phyloP scores from a whole-genome alignment of 2,888 invertebrate species.

The Crepidodera aurea region DNA sequence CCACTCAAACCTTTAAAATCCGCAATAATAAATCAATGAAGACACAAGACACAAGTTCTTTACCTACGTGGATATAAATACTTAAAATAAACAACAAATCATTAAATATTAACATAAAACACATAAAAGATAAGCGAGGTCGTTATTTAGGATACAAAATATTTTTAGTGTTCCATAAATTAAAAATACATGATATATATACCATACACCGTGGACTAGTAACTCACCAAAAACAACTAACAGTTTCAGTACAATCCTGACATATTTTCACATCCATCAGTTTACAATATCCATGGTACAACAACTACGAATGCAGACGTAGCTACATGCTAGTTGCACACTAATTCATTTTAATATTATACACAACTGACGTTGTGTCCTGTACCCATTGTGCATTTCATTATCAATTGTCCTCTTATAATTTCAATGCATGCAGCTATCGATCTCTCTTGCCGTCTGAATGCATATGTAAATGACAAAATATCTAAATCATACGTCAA shows the following conservation, averaged over 20 bases:
- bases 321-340: slow-evolving; percentile 30
- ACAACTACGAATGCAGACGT: slow-evolving; percentile 28
- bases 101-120: too few relatives aligned
- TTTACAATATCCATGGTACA: slow-evolving; percentile 25
- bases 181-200: background rate
- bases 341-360: slow-evolving; percentile 38
- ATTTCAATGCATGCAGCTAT: slow-evolving; percentile 5
- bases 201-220: background rate
- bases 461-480: background rate
- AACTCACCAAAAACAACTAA: slow-evolving; percentile 20
- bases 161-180: too few relatives aligned
- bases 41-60: too few relatives aligned
- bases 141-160: too few relatives aligned
- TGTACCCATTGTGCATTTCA: slow-evolving; percentile 19
- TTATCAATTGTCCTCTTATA: slow-evolving; percentile 19
- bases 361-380: slow-evolving; percentile 25
- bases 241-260: slow-evolving; percentile 26
- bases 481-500: background rate
- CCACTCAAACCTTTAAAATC: too few relatives aligned
- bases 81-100: too few relatives aligned
- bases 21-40: too few relatives aligned
- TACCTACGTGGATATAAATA: too few relatives aligned
- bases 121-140: too few relatives aligned
- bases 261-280: slow-evolving; percentile 40
- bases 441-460: slow-evolving; percentile 3